Conservation (phyloP, 2,113 vertebrate genomes). For the Anser cygnoides region DNA sequence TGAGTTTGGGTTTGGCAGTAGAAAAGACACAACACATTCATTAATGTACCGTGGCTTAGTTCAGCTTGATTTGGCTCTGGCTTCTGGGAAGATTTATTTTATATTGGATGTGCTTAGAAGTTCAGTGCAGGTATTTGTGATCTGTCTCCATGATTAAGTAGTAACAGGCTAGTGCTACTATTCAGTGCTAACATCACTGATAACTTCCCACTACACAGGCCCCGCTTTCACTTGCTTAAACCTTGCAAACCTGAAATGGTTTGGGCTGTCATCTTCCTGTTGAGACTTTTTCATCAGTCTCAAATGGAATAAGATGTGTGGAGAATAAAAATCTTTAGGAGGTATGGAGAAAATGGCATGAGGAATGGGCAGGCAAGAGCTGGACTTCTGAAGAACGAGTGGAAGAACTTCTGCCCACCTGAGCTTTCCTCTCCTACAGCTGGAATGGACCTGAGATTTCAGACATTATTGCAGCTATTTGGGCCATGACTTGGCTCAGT, state of each 20-base stretch:
- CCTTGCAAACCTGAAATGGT: neutral
- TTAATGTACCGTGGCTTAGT: neutral
- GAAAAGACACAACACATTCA: neutral
- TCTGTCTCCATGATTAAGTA: neutral
- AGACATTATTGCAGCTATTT: accelerated
- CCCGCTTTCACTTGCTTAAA: neutral
- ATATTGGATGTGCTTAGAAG: neutral
- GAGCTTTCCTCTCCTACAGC: neutral
- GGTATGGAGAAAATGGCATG: neutral
- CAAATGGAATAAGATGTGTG: neutral
- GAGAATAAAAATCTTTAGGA: neutral
- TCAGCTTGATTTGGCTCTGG: neutral
- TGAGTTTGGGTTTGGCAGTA: neutral
- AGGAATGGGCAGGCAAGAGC: neutral
- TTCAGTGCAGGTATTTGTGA: neutral
- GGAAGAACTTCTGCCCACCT: neutral
- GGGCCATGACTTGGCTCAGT: neutral
- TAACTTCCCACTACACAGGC: neutral
- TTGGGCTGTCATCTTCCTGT: neutral
- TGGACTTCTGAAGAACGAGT: neutral
- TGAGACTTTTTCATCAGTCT: neutral
- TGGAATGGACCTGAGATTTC: neutral
- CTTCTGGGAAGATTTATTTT: neutral
- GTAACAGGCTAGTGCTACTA: neutral
- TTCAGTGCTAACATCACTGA: accelerated